Evolutionary conservation across 2,888 invertebrate species (phyloP).

Genomic region (Helobdella robusta): DNA sequence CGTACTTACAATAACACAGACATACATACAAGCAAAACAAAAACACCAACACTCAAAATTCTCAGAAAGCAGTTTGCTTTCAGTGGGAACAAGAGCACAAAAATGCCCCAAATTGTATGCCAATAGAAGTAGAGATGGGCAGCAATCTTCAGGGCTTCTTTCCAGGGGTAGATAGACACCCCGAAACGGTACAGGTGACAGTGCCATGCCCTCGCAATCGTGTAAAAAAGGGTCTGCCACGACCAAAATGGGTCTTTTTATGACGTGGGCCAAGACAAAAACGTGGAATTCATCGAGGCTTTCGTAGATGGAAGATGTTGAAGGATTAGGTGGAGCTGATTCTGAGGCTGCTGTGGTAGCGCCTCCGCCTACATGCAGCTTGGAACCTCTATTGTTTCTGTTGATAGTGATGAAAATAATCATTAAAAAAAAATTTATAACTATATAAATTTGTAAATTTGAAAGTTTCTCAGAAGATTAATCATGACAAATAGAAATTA

Average conservation of each 20-base stretch:
- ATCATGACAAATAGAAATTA: too few relatives aligned
- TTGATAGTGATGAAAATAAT: background rate
- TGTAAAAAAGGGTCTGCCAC: conserved; percentile 70
- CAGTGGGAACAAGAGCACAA: conserved; percentile 63
- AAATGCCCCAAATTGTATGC: conserved; percentile 81
- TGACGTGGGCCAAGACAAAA: conserved; percentile 69
- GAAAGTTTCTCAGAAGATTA: background rate
- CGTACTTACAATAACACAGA: background rate
- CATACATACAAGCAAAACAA: background rate
- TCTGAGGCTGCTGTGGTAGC: background rate
- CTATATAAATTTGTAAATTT: background rate
- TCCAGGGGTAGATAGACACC: conserved; percentile 71
- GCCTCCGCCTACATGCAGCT: background rate
- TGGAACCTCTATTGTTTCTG: too few relatives aligned
- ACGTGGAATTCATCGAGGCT: conserved; percentile 76
- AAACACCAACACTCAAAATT: background rate
- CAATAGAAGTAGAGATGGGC: conserved; percentile 55
- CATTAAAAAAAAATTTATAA: background rate
- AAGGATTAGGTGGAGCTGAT: background rate
- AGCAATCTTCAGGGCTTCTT: conserved; percentile 60
- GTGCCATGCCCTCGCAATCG: conserved; percentile 70
- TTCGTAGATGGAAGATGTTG: conserved; percentile 57
- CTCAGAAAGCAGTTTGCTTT: conserved; percentile 18
- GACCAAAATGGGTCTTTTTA: conserved; percentile 69
- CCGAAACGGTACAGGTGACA: conserved; percentile 78